A percentile compares a stretch with the other conserved stretches of the same genome.
Evolutionary conservation across 2,113 vertebrate genomes (phyloP).

Genomic region (Chaetura pelagica): DNA sequence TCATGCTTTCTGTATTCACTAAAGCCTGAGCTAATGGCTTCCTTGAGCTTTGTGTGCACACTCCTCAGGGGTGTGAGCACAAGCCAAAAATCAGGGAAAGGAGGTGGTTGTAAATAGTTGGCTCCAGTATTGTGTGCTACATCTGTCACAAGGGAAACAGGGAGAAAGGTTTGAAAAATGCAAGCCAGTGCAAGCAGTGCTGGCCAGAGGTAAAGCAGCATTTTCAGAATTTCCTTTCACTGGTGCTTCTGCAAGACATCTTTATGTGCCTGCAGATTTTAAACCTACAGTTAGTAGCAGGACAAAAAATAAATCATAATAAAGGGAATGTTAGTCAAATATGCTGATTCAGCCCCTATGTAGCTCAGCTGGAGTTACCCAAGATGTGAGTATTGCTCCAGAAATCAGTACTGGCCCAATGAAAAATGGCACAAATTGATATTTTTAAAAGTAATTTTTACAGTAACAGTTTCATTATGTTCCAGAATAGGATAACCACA

Average conservation of each 20-base stretch:
- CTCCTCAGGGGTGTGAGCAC: slow-evolving; percentile 40
- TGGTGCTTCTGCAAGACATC: neutral
- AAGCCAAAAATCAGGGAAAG: slow-evolving; percentile 56
- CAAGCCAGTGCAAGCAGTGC: slow-evolving; percentile 9
- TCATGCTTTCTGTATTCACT: slow-evolving; percentile 44
- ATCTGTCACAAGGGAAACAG: slow-evolving; percentile 55
- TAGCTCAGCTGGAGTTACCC: neutral
- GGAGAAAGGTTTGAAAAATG: slow-evolving; percentile 42
- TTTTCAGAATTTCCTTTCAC: neutral
- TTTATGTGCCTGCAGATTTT: neutral
- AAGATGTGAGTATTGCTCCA: neutral
- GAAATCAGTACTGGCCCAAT: neutral
- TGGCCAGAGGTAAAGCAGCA: slow-evolving; percentile 1
- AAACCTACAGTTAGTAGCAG: neutral
- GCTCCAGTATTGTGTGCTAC: slow-evolving; percentile 43
- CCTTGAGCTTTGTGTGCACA: slow-evolving; percentile 48
- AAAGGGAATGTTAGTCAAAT: neutral
- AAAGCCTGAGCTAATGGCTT: slow-evolving; percentile 59
- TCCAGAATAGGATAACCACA: neutral
- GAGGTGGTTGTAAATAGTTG: slow-evolving; percentile 69
- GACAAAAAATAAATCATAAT: neutral
- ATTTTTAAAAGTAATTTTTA: neutral
- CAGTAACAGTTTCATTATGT: neutral
- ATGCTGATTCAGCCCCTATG: neutral
- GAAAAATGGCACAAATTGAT: neutral